These are phyloP conservation scores for Tyrannus savana DNA, from an alignment of 2,113 vertebrate genomes.

Conservation along the genomic window DNA sequence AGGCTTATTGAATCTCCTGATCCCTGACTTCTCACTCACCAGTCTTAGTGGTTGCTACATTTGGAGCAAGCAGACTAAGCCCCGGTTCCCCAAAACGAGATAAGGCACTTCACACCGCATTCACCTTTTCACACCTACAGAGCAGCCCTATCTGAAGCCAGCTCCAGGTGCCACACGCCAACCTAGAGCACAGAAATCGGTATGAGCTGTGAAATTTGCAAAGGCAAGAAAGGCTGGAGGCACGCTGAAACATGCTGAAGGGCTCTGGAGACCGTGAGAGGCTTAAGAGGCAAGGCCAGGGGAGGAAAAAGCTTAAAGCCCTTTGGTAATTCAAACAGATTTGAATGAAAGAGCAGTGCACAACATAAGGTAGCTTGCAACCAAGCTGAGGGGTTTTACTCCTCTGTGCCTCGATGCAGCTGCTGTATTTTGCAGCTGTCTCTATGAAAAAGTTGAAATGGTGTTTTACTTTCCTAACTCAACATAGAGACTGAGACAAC, in stretches of 20 bases:
- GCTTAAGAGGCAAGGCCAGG: background rate
- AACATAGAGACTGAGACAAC: background rate
- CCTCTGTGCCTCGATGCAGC: background rate
- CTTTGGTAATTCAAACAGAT: background rate
- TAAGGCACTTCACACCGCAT: rapidly evolving
- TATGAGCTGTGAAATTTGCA: background rate
- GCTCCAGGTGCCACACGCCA: background rate
- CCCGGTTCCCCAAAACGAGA: background rate
- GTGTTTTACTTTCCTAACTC: background rate
- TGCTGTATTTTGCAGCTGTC: background rate
- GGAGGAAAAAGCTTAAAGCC: background rate
- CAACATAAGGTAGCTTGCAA: background rate
- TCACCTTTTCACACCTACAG: background rate
- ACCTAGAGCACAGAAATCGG: background rate
- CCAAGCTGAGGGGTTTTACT: background rate
- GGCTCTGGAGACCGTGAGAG: background rate
- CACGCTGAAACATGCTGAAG: background rate
- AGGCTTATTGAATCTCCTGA: background rate
- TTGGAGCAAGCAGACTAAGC: background rate
- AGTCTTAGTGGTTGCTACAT: background rate
- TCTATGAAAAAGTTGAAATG: background rate
- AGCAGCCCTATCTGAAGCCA: background rate
- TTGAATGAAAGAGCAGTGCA: background rate
- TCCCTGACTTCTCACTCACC: background rate
- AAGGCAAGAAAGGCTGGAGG: background rate